Percentiles rank a stretch among this genome's conserved stretches.
Conservation (phyloP, 2,888 invertebrate genomes). For the Unio delphinus region DNA sequence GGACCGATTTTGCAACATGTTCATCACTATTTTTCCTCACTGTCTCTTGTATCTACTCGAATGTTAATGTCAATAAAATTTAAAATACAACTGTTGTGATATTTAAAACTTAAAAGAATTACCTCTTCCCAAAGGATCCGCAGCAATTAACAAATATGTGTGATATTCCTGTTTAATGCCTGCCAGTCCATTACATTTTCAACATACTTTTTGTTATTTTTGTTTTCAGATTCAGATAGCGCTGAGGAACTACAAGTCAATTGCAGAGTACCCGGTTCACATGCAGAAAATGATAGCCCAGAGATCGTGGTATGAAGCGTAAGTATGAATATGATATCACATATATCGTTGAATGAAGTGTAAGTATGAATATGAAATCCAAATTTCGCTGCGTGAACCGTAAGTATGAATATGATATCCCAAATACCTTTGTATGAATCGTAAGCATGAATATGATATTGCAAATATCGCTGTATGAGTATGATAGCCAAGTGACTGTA, state of each 20-base stretch:
- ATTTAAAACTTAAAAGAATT: too few species aligned
- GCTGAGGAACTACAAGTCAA: conserved; percentile 58
- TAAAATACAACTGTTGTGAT: too few species aligned
- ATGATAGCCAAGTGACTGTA: conserved; percentile 51
- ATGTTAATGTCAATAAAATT: too few species aligned
- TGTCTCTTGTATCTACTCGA: too few species aligned
- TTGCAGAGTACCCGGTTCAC: conserved; percentile 60
- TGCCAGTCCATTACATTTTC: conserved; percentile 5
- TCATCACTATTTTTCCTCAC: too few species aligned
- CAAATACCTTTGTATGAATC: conserved; percentile 55
- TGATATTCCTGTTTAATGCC: conserved; percentile 1
- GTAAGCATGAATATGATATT: conserved; percentile 30
- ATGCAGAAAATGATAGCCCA: conserved; percentile 61
- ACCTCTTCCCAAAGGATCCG: too few species aligned
- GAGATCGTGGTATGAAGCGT: conserved; percentile 60
- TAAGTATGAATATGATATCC: conserved; percentile 49
- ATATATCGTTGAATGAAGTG: conserved; percentile 58
- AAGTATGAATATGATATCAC: conserved; percentile 46
- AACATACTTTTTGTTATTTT: not conserved
- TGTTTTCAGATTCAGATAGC: conserved; percentile 54
- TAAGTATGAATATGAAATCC: conserved; percentile 44
- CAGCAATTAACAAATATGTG: too few species aligned
- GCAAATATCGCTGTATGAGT: not conserved
- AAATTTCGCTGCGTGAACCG: conserved; percentile 57
- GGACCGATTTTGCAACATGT: too few species aligned